Base-by-base conservation (phyloP, 2,113 vertebrate species). In the Hydrolagus affinis region DNA sequence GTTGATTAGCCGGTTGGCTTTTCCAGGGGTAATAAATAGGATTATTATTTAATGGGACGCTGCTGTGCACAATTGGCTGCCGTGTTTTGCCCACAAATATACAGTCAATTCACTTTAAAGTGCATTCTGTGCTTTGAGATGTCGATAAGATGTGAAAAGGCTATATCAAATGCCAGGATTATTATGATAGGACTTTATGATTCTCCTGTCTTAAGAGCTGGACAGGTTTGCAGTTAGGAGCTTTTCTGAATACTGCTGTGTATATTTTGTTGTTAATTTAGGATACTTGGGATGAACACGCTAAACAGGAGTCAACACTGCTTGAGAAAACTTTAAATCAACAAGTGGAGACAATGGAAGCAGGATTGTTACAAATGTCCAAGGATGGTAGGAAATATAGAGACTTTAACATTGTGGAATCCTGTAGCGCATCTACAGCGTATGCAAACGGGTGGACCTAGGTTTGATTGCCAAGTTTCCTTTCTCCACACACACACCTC, bases 381-480 rank as follows among this genome's bases (percentile, higher is more conserved):
- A 66, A 12, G 1, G 3, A 66, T 4, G 62, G 78, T 83, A 68
- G 25, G 10, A 83, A 62, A 32, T 11, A 10, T 7, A 19, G 9
- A 32, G 62, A 30, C 64, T 68, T 11, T 66, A 44, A 73, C 28
- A 30, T 25, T 28, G 1, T 32, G 74, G n/a, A n/a, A 44, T 57
- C 56, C 15, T 15, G 7, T 3, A 64, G 14, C 59, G 57, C 28
- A 80, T 69, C 62, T 23, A 30, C 71, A 57, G 57, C n/a, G 73
- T 78, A 75, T 2, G 85, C 72, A 86, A 57, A 21, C 69, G 77
- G 62, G 85, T 69, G 76, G 74, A 86, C 64, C 44, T 44, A 6
- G 44, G 44, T 44, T 44, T 44, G 44, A 44, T 44, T 44, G 44
- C 44, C 44, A 44, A 44, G 44, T 44, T 44, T 44, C 44, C 44